These are phyloP conservation scores for Shinisaurus crocodilurus DNA, from an alignment of 2,113 vertebrate species.

Conservation along the genomic window DNA sequence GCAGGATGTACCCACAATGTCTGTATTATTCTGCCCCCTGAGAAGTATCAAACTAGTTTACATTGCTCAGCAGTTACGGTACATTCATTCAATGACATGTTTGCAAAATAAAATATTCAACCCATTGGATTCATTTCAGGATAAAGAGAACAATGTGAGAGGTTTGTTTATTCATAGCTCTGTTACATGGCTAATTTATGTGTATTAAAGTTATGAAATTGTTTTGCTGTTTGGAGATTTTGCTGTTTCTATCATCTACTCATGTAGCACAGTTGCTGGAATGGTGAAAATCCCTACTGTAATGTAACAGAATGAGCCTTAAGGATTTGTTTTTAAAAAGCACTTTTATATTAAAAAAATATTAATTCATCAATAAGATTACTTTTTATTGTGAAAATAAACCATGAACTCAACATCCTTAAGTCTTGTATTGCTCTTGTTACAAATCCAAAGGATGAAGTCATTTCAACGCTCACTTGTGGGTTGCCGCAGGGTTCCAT, in stretches of 20 bases:
- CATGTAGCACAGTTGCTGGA: conserved; percentile 69
- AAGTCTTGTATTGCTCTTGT: conserved; percentile 25
- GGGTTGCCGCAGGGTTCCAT: too few relatives aligned
- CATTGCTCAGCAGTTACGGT: conserved; percentile 21
- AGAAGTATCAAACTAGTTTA: background rate
- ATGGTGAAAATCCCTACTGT: conserved; percentile 68
- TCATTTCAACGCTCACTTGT: too few relatives aligned
- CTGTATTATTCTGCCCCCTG: conserved; percentile 36
- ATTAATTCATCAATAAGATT: conserved; percentile 76
- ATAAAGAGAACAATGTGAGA: conserved; percentile 44
- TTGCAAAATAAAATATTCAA: conserved; percentile 38
- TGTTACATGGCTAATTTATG: conserved; percentile 36
- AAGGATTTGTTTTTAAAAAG: conserved; percentile 74
- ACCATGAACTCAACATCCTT: conserved; percentile 74
- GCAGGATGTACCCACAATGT: background rate
- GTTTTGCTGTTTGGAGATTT: conserved; percentile 68
- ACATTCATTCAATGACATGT: conserved; percentile 33
- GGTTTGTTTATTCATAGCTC: conserved; percentile 36
- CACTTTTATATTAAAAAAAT: conserved; percentile 80
- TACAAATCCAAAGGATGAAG: rapidly evolving
- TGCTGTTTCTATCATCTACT: conserved; percentile 65
- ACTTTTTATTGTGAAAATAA: conserved; percentile 79
- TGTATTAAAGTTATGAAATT: conserved; percentile 45
- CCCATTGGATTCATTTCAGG: conserved; percentile 41
- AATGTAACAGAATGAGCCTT: conserved; percentile 76